A percentile compares a stretch with the other conserved stretches of the same genome.
Conservation (phyloP, 2,113 vertebrate genomes). For the Eudyptes chrysolophus region DNA sequence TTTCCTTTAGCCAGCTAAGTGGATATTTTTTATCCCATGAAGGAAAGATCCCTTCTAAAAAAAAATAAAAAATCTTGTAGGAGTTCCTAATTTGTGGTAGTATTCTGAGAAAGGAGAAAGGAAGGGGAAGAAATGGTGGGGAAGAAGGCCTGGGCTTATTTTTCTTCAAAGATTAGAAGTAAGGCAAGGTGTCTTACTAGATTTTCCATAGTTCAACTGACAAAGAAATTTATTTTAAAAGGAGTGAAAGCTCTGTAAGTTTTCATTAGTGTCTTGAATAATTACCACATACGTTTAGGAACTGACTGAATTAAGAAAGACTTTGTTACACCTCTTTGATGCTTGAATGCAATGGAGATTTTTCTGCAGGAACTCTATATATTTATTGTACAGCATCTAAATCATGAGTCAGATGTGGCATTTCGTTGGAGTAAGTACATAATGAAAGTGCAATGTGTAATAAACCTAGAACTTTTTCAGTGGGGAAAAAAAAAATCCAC, state of each 20-base stretch:
- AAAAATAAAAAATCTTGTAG: neutral
- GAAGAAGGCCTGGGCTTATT: neutral
- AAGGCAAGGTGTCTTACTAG: neutral
- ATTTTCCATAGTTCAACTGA: neutral
- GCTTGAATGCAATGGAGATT: neutral
- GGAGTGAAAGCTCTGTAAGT: neutral
- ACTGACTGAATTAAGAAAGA: neutral
- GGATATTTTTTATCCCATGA: neutral
- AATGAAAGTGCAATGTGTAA: conserved; percentile 6
- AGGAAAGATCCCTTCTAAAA: neutral
- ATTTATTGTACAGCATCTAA: neutral
- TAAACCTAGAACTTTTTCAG: neutral
- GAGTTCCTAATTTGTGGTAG: neutral
- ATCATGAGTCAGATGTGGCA: neutral
- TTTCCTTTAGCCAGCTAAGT: neutral
- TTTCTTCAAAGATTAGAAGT: neutral
- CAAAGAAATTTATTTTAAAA: neutral
- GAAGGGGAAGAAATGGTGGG: neutral
- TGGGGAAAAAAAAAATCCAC: neutral
- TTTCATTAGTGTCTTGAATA: neutral
- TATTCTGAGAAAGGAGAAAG: neutral
- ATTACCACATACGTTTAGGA: conserved; percentile 1
- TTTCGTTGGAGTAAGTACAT: neutral
- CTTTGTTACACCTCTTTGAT: neutral
- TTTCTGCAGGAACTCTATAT: neutral